Evolutionary conservation across 2,113 vertebrate genomes (phyloP).

Genomic region (Heloderma charlesbogerti): DNA sequence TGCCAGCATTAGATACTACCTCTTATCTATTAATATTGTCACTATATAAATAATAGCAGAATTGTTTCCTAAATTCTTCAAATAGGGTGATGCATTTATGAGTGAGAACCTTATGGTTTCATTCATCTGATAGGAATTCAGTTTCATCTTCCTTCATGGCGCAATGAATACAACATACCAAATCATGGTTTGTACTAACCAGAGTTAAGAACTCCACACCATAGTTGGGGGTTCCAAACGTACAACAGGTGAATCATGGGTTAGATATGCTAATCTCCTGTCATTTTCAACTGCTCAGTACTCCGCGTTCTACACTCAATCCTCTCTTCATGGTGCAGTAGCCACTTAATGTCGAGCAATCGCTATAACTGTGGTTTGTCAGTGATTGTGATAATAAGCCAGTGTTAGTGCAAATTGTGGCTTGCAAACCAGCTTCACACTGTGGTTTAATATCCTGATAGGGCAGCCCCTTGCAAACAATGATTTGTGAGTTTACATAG

Average conservation of each 20-base stretch:
- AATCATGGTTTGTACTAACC: no score
- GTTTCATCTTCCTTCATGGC: not conserved
- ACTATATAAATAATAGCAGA: constrained; percentile 37
- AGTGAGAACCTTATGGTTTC: constrained; percentile 29
- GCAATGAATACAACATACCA: not conserved
- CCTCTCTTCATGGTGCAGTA: not conserved
- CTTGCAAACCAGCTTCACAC: not conserved
- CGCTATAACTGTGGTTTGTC: not conserved
- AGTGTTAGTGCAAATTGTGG: not conserved
- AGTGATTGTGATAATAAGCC: not conserved
- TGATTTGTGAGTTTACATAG: not conserved
- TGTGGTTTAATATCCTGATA: not conserved
- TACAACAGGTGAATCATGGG: not conserved
- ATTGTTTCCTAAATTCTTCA: not conserved
- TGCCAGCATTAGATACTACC: no score
- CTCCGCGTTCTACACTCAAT: not conserved
- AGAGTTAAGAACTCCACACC: not conserved
- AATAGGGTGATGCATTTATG: constrained; percentile 18
- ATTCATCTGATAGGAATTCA: constrained; percentile 44
- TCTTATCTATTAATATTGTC: not conserved
- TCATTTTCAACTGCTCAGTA: not conserved
- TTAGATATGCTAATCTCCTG: not conserved
- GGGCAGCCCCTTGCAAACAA: not conserved
- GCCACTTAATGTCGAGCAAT: not conserved
- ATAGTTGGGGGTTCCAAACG: not conserved